Base-by-base conservation (phyloP, 2,113 vertebrate genomes). In the Cyrtonyx montezumae region DNA sequence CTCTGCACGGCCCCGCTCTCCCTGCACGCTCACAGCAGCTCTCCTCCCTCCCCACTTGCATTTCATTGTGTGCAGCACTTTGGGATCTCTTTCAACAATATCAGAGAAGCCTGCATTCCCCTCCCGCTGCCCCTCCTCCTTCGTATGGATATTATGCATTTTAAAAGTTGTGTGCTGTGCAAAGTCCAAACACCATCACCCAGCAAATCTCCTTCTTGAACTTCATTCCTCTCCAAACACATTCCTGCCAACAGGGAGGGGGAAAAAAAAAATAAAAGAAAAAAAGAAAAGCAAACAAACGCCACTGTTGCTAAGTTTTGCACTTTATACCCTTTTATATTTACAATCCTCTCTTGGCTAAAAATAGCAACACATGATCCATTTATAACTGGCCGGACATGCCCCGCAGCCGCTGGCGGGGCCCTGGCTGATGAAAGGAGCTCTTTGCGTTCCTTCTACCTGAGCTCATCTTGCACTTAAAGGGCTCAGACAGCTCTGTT, bases 261-360 rank as follows among this genome's bases (percentile, higher is more conserved):
- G 42, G 9, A 5, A 28, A 18, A 30, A 14, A 7, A 32, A 32
- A 30, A 17, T 4, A 23, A 13, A 28, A 16, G 5, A 19, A 25
- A 32, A 18, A 84, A 61, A 21, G 37, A 87, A 95, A 87, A 88
- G 93, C 85, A 95, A 94, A 92, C 94, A 95, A 94, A 94, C 68
- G 80, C 92, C 94, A 81, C 91, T 94, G 95, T 96, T 91, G 96
- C 94, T 95, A 93, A 80, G 92, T 89, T 96, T 94, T 97, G 95
- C 94, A 96, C 95, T 94, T 90, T 87, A 91, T 95, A 96, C 93
- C 81, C 91, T 96, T 96, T 97, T 95, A 96, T 95, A 95, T 96
- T 97, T 96, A 96, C 93, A 93, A 90, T 96, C 80, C 93, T 85
- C 94, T 95, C 91, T 67, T 10, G 73, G 95, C 96, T 96, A 96